Evolutionary conservation across 2,888 invertebrate species (phyloP), one percentile per base, ranked within the genome.

Genomic region (Coleophora flavipennella): DNA sequence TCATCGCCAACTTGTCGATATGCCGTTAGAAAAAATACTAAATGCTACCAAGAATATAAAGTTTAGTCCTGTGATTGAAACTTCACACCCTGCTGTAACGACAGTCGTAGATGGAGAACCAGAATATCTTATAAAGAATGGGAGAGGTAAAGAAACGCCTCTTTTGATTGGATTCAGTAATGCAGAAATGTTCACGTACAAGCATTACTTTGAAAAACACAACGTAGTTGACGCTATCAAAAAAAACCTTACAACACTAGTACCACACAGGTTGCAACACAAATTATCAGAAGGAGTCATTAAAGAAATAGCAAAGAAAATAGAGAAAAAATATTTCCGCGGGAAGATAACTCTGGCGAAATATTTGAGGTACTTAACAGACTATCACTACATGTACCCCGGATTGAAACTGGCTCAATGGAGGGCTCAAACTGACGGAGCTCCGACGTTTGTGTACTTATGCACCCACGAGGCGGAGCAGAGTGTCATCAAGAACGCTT

Each of bases 401-500:
- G 50, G 53, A 4, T 48, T 60, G 11, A 62, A 57, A 13, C 31
- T 60, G 8, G 55, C 55, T 0, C 41, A 55, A 26, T 43, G 46
- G 51, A 45, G 59, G 27, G 50, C 49, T 1, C 40, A 43, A 11
- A 39, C 43, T 31, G 39, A 41, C 1, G 52, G 45, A 1, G 77
- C 81, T 0, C 8, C 11, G 29, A 63, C 74, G 0, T 86, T 69
- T 42, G 52, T 85, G 55, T 85, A 85, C 50, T 65, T 83, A 41
- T 86, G 78, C 50, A 59, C 74, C 3, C 86, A 78, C 39, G 74
- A 79, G 13, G 70, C 71, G 1, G 62, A 72, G 1, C 50, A 67
- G 42, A 84, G 73, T 1, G 49, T 75, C 1, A 65, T 84, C 25
- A 77, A 79, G 47, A 59, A 38, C 3, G 55, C 39, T 2, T 40